Conservation (phyloP, 1,140 invertebrate genomes). For the Triops longicaudatus region DNA sequence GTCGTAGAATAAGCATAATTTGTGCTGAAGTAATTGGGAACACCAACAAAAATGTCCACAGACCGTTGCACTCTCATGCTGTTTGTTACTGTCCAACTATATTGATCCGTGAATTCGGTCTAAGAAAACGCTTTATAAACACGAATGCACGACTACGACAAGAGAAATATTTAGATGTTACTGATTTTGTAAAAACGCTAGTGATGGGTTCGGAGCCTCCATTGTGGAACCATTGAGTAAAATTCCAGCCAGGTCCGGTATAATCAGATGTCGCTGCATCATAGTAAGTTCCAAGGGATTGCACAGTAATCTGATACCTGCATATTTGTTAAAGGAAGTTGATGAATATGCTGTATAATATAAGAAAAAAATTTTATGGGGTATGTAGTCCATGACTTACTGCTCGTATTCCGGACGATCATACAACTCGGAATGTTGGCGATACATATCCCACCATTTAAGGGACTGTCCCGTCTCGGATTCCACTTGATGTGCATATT, state of each 20-base stretch:
- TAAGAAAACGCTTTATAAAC: not conserved
- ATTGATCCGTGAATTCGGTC: not conserved
- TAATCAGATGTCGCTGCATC: not conserved
- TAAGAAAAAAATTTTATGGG: not conserved
- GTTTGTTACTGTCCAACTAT: not conserved
- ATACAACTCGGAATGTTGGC: not conserved
- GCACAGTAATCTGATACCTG: not conserved
- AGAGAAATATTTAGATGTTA: not conserved
- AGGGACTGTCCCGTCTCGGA: not conserved
- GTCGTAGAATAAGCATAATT: not conserved
- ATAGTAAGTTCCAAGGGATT: not conserved
- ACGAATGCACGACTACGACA: not conserved
- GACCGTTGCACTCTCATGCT: not conserved
- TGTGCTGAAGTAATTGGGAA: not conserved
- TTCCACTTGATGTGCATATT: conserved; percentile 7
- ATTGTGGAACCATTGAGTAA: conserved; percentile 2
- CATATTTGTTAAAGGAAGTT: not conserved
- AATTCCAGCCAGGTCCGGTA: not conserved
- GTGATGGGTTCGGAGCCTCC: not conserved
- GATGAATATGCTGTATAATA: not conserved
- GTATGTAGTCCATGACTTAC: not conserved
- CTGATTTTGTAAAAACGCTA: not conserved
- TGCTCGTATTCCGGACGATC: not conserved
- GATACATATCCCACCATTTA: not conserved
- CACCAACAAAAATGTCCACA: not conserved